These are phyloP conservation scores for Diorhabda elongata DNA, from an alignment of 1,140 invertebrate genomes.

Conservation along the genomic window DNA sequence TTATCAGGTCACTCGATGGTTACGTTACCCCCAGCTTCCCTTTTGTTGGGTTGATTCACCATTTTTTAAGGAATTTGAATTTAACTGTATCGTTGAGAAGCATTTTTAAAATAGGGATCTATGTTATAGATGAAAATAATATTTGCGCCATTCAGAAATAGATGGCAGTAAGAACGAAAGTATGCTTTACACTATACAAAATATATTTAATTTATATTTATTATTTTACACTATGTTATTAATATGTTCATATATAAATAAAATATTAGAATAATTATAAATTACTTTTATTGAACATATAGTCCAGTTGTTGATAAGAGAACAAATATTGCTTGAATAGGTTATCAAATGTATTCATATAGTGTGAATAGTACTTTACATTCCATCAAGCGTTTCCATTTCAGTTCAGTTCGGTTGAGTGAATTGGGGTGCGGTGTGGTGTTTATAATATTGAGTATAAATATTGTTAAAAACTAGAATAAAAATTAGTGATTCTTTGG, in stretches of 20 bases:
- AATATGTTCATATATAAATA: not conserved
- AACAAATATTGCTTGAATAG: too few species aligned
- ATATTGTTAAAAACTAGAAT: not conserved
- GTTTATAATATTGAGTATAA: not conserved
- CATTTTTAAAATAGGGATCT: not conserved
- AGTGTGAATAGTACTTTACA: not conserved
- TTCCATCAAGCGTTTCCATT: too few species aligned
- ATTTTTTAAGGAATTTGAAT: not conserved
- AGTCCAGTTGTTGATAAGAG: too few species aligned
- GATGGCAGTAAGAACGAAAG: constrained; percentile 17
- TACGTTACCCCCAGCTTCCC: constrained; percentile 52
- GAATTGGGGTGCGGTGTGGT: constrained; percentile 32
- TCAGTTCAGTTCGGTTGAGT: not conserved
- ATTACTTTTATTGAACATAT: too few species aligned
- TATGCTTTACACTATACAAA: constrained; percentile 21
- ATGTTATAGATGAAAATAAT: not conserved
- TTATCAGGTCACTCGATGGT: constrained; percentile 57
- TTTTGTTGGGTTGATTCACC: constrained; percentile 5
- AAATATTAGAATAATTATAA: too few species aligned
- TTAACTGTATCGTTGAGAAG: not conserved
- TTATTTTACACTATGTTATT: not conserved
- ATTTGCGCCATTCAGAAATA: not conserved
- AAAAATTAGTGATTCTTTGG: constrained; percentile 11
- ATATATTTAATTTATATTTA: constrained; percentile 9
- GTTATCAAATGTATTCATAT: not conserved